Evolutionary conservation across 2,888 invertebrate species (phyloP).

Genomic region (Smittia aterrima): DNA sequence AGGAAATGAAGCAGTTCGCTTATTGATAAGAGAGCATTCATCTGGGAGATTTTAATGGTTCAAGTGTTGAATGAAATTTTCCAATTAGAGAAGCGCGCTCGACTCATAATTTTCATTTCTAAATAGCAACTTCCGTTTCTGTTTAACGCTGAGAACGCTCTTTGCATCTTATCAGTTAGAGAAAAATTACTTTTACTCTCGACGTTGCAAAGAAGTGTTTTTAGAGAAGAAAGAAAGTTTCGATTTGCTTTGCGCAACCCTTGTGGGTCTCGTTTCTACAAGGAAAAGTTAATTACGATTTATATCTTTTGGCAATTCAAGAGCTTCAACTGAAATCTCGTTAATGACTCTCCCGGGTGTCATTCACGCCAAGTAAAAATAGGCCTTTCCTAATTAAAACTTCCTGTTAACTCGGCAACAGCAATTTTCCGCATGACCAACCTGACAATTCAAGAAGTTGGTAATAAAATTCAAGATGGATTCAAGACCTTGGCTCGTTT

Average conservation of each 20-base stretch:
- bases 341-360: constrained; percentile 7
- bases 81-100: constrained; percentile 4
- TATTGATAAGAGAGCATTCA: constrained; percentile 10
- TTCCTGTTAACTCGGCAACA: constrained; percentile 8
- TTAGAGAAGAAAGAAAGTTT: background rate
- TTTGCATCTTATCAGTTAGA: background rate
- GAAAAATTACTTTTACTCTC: too few species aligned
- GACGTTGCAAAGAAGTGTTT: background rate
- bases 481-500: background rate
- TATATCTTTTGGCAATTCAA: background rate
- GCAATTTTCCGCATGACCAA: constrained; percentile 18
- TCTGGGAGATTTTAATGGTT: constrained; percentile 14
- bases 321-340: background rate
- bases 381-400: constrained; percentile 19
- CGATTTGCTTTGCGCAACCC: background rate
- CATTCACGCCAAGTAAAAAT: background rate
- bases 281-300: constrained; percentile 28
- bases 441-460: constrained; percentile 15
- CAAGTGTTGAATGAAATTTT: constrained; percentile 18
- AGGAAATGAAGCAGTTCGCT: background rate
- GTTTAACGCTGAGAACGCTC: background rate
- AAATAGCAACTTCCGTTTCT: constrained; percentile 15
- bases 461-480: constrained; percentile 2
- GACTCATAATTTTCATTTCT: background rate
- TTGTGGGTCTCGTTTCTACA: background rate